A percentile compares a stretch with the other conserved stretches of the same genome.
Conservation (phyloP, 1,140 invertebrate genomes). For the Orius insidiosus region DNA sequence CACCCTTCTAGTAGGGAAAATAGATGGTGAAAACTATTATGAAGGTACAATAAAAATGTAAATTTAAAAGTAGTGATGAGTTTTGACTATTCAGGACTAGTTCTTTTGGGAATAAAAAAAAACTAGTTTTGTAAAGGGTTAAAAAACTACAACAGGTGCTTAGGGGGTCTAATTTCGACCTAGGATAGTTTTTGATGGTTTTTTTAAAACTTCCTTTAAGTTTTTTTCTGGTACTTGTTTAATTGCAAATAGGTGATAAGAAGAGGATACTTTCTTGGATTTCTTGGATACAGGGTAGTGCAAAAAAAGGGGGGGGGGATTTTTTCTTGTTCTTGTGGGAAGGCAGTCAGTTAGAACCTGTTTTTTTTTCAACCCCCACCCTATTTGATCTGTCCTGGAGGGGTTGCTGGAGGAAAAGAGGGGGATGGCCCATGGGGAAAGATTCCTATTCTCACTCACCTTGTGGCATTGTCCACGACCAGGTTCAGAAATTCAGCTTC, state of each 20-base stretch:
- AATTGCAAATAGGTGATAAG: too few relatives aligned
- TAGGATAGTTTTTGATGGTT: background rate
- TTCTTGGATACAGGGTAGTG: too few relatives aligned
- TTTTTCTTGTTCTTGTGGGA: conserved; percentile 2
- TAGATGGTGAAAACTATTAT: conserved; percentile 1
- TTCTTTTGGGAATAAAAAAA: too few relatives aligned
- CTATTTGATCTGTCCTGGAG: conserved; percentile 2
- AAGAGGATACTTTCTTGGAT: too few relatives aligned
- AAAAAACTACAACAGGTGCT: background rate
- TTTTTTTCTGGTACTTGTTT: too few relatives aligned
- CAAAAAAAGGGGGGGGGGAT: conserved; percentile 1
- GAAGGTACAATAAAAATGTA: background rate
- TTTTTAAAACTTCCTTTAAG: too few relatives aligned
- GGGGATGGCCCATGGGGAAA: conserved; percentile 9
- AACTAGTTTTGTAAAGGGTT: background rate
- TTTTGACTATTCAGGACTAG: too few relatives aligned
- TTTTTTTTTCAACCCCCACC: conserved; percentile 2
- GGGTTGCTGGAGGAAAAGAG: conserved; percentile 2
- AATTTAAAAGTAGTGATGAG: too few relatives aligned
- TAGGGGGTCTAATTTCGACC: conserved; percentile 1
- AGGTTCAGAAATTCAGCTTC: conserved; percentile 88
- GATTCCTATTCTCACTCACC: conserved; percentile 27
- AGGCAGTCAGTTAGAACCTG: conserved; percentile 7
- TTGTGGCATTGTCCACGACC: conserved; percentile 54
- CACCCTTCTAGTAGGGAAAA: background rate